These are phyloP conservation scores for Gryon sp. DNA, from an alignment of 1,140 invertebrate genomes.

Conservation along the genomic window DNA sequence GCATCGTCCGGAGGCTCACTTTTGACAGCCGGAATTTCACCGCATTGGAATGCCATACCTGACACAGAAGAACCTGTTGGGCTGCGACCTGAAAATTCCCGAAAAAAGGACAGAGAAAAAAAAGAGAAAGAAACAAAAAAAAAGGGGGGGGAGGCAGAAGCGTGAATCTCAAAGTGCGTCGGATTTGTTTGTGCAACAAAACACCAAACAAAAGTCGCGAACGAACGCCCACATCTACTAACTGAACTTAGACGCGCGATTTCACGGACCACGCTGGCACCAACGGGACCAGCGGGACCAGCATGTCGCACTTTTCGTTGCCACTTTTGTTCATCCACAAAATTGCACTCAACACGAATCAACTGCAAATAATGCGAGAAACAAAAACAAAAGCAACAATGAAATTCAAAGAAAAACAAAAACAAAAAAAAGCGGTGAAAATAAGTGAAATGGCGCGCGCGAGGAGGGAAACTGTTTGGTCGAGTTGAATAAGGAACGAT, in stretches of 20 bases:
- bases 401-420: too few species aligned
- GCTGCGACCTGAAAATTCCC: conserved; percentile 37
- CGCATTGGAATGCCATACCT: conserved; percentile 49
- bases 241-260: conserved; percentile 27
- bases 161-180: background rate
- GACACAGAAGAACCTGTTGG: conserved; percentile 42
- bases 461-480: too few species aligned
- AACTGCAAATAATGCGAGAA: too few species aligned
- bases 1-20: conserved; percentile 16
- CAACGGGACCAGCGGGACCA: conserved; percentile 34
- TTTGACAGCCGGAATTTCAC: conserved; percentile 54
- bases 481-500: too few species aligned
- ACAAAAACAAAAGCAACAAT: too few species aligned
- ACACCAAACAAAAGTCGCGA: conserved; percentile 16
- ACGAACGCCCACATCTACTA: conserved; percentile 34
- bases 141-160: too few species aligned
- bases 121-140: too few species aligned
- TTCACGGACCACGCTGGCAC: conserved; percentile 37
- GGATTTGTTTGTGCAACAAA: conserved; percentile 2
- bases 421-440: background rate
- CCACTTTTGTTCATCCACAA: too few species aligned
- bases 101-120: conserved; percentile 18
- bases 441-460: too few species aligned
- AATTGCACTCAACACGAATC: too few species aligned
- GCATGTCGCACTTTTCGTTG: too few species aligned